These are phyloP conservation scores for Pleuronectes platessa DNA, from an alignment of 2,113 vertebrate genomes.

Conservation along the genomic window DNA sequence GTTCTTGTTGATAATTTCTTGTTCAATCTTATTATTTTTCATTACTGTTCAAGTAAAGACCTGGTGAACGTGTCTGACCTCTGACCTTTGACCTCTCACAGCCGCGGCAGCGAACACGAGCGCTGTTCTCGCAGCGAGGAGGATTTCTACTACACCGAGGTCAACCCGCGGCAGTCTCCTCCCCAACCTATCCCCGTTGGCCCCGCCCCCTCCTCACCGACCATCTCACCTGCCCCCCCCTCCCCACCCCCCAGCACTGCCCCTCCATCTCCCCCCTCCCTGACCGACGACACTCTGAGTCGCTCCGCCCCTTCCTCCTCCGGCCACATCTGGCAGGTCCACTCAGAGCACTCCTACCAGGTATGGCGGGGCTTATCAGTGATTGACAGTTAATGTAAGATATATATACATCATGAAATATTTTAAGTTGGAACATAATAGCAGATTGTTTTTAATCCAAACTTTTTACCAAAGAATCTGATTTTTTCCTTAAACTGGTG, in stretches of 20 bases:
- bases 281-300: slow-evolving; percentile 80
- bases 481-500: too few species aligned
- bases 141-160: slow-evolving; percentile 94
- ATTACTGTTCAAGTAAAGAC: too few species aligned
- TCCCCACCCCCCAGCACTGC: neutral
- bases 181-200: neutral
- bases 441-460: too few species aligned
- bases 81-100: slow-evolving; percentile 45
- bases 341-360: slow-evolving; percentile 94
- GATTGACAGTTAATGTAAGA: neutral
- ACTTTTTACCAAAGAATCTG: too few species aligned
- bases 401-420: too few species aligned
- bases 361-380: slow-evolving; percentile 69
- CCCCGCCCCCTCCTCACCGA: slow-evolving; percentile 16
- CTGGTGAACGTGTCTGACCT: neutral
- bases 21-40: too few species aligned
- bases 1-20: too few species aligned
- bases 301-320: slow-evolving; percentile 90
- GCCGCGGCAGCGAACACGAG: slow-evolving; percentile 83
- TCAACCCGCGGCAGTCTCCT: slow-evolving; percentile 68
- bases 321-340: slow-evolving; percentile 89
- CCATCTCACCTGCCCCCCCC: neutral
- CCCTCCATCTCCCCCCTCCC: slow-evolving; percentile 45
- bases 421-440: too few species aligned
- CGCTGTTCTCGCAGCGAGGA: slow-evolving; percentile 88